Evolutionary conservation across 2,797 vertebrate genomes (phyloP), one percentile per base, ranked within the genome.

Genomic region (Pangasius mekongensis): DNA sequence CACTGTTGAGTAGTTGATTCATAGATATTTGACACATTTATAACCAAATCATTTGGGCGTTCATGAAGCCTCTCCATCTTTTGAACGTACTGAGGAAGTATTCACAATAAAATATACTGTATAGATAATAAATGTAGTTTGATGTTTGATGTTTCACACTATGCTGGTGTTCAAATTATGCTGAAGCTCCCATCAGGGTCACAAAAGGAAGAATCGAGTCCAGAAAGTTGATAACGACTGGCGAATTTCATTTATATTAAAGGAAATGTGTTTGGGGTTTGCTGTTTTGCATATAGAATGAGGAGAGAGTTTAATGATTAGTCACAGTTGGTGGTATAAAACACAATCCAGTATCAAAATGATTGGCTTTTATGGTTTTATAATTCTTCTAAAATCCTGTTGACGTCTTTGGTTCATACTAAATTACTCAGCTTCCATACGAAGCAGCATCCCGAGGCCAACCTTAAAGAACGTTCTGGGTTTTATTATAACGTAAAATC

Each of bases 101-200:
- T 84, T 84, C 62, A 49, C 82, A 54, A 69, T 84, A 69, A 84
- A 47, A 69, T 69, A 84, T 69, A 47, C 62, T 84, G 64, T 69
- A 66, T 66, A 84, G 83, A 84, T 69, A 84, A 84, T 22, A 54
- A 84, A 54, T 54, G n/a, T 69, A 54, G 83, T 84, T 69, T 69
- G 47, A 67, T 84, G 82, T 84, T 84, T 84, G n/a, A 69, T 84
- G 83, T 84, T 52, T 84, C 47, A 69, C 64, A 54, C 47, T 8
- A 54, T 54, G 47, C 64, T 54, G 64, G 49, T 67, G 43, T 84
- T 54, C 39, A 30, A 47, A 83, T 30, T 22, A 66, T 20, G 82
- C 43, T 30, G 36, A 82, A 27, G 3, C 56, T 78, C 27, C n/a
- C n/a, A 80, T 56, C 52, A 56, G 77, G 49, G 22, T 11, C 56